Percentiles rank a stretch among this genome's conserved stretches.
phyloP scores from a whole-genome alignment of 2,113 vertebrate genomes.

The Cyanistes caeruleus region DNA sequence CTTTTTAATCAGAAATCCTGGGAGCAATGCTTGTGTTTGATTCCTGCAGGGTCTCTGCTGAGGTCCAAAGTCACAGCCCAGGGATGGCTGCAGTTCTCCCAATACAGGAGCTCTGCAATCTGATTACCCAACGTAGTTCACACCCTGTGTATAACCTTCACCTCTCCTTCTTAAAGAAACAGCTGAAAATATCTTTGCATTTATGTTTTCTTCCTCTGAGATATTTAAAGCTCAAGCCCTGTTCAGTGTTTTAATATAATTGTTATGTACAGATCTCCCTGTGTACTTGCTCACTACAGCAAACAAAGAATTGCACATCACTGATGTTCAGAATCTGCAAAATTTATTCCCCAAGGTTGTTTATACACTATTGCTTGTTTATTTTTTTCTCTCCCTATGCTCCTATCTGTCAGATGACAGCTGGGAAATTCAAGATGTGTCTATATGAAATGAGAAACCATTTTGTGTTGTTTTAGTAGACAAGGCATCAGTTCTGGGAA shows the following conservation, averaged over 20 bases:
- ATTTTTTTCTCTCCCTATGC: background rate
- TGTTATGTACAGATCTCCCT: conserved; percentile 10
- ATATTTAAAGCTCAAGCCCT: background rate
- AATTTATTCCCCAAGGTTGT: conserved; percentile 25
- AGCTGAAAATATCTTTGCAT: background rate
- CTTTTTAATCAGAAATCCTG: background rate
- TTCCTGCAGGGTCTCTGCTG: background rate
- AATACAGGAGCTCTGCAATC: rapidly evolving
- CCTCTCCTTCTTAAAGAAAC: background rate
- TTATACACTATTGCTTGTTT: background rate
- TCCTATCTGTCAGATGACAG: conserved; percentile 33
- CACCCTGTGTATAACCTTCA: background rate
- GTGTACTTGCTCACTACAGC: conserved; percentile 37
- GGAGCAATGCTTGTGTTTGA: background rate
- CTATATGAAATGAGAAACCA: background rate
- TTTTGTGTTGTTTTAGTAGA: background rate
- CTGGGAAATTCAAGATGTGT: conserved; percentile 13
- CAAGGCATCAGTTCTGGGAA: background rate
- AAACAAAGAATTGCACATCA: conserved; percentile 33
- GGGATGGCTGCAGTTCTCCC: background rate
- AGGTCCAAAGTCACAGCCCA: background rate
- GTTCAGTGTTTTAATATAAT: conserved; percentile 6
- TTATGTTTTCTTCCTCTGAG: background rate
- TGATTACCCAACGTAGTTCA: background rate
- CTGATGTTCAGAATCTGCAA: conserved; percentile 1